Conservation (phyloP, 2,113 vertebrate species). For the Vidua macroura region DNA sequence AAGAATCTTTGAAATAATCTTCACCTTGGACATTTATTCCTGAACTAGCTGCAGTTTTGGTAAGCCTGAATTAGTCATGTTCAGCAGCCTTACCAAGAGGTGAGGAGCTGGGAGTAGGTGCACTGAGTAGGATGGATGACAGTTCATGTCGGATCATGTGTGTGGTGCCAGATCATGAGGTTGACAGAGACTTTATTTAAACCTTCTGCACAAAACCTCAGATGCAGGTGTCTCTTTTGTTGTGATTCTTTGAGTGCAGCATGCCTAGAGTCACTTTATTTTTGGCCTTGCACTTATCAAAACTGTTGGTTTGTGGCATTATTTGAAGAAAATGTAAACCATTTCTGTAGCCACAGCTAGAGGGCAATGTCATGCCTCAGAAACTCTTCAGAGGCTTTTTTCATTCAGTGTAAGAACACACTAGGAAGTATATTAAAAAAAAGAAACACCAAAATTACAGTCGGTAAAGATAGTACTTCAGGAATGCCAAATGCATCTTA, state of each 20-base stretch:
- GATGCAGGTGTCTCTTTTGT: not conserved
- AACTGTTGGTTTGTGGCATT: not conserved
- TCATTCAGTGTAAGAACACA: not conserved
- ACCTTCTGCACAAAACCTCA: not conserved
- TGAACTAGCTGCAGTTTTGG: not conserved
- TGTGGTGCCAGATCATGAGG: not conserved
- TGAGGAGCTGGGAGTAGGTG: not conserved
- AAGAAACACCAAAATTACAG: not conserved
- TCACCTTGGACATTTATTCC: not conserved
- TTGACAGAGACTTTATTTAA: not conserved
- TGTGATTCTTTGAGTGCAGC: not conserved
- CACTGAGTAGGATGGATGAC: not conserved
- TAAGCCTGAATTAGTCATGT: not conserved
- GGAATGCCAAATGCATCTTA: not conserved
- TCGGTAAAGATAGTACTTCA: not conserved
- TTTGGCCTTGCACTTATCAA: not conserved
- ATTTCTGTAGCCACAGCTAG: not conserved
- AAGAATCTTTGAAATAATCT: not conserved
- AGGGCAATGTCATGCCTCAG: not conserved
- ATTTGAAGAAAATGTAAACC: not conserved
- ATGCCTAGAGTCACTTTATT: not conserved
- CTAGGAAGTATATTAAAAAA: not conserved
- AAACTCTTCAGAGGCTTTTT: not conserved
- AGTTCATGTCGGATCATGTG: not conserved
- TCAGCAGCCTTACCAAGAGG: not conserved